phyloP scores from a whole-genome alignment of 2,797 vertebrate genomes.

The Cossypha caffra region DNA sequence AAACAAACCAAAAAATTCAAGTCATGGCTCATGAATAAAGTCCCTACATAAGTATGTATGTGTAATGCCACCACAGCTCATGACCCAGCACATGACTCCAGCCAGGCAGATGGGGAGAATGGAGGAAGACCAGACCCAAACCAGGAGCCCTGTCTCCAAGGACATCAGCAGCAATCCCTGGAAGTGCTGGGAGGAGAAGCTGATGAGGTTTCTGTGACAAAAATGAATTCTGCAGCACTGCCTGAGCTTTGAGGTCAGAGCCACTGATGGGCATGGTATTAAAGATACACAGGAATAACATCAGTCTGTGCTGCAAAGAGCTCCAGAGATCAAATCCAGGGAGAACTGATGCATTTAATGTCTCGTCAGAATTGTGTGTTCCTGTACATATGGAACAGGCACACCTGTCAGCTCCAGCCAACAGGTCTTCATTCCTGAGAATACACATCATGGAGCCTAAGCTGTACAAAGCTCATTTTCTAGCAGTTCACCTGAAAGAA shows the following conservation, averaged over 20 bases:
- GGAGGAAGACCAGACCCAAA: background rate
- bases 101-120: background rate
- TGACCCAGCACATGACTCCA: background rate
- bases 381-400: background rate
- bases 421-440: background rate
- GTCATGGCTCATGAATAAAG: background rate
- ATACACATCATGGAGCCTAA: rapidly evolving
- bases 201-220: background rate
- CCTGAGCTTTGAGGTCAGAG: background rate
- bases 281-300: background rate
- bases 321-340: background rate
- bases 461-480: background rate
- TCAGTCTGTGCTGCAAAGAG: background rate
- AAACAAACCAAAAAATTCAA: background rate
- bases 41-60: background rate
- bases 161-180: background rate
- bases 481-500: background rate
- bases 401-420: background rate
- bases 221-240: background rate
- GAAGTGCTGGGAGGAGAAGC: background rate
- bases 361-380: background rate
- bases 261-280: background rate
- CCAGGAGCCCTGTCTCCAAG: background rate
- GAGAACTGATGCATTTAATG: background rate
- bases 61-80: background rate